Conservation (phyloP, 2,797 vertebrate species). For the Cirrhinus molitorella region DNA sequence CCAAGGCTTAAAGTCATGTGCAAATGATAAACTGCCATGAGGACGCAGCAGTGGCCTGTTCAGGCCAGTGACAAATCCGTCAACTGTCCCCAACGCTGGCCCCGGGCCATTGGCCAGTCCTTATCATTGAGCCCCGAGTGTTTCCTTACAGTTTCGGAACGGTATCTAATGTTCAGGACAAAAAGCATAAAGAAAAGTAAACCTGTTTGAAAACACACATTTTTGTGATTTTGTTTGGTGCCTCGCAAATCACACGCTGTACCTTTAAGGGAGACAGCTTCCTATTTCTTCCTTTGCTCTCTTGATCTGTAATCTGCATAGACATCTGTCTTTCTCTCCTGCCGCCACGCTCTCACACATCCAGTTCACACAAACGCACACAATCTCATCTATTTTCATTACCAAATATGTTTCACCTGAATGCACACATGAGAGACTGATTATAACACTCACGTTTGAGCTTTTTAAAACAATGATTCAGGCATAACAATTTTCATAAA, state of each 20-base stretch:
- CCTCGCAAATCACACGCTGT: constrained; percentile 4
- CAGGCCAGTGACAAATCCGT: no score
- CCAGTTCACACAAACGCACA: constrained; percentile 8
- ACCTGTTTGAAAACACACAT: background rate
- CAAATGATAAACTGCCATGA: no score
- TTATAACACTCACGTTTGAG: constrained; percentile 21
- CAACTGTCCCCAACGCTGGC: no score
- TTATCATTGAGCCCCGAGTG: no score
- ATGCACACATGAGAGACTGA: constrained; percentile 31
- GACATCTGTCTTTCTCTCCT: constrained; percentile 20
- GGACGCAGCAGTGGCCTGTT: no score
- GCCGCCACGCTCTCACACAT: background rate
- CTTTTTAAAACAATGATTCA: constrained; percentile 46
- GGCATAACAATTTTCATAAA: constrained; percentile 31
- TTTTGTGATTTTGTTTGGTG: background rate
- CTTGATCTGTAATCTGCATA: constrained; percentile 25
- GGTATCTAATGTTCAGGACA: background rate
- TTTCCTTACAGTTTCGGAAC: background rate
- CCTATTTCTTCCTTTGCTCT: constrained; percentile 32
- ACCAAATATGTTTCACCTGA: constrained; percentile 42
- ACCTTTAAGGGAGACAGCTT: constrained; percentile 27
- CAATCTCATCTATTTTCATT: constrained; percentile 41
- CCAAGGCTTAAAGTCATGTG: no score
- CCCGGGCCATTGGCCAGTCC: no score
- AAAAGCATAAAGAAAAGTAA: no score